phyloP scores from a whole-genome alignment of 2,113 vertebrate species.

The Stictonetta naevosa region DNA sequence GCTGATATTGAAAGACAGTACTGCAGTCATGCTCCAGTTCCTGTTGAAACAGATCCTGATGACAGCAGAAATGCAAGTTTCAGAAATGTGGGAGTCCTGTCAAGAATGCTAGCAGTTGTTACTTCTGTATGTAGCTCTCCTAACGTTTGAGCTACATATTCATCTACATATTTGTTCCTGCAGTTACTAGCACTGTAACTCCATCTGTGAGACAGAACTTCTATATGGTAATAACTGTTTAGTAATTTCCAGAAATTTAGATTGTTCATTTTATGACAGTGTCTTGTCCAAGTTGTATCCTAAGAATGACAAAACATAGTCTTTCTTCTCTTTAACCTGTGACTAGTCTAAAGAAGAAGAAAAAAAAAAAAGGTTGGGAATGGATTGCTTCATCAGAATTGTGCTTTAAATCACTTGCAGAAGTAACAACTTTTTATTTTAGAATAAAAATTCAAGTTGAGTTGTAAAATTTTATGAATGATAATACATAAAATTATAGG shows the following conservation, averaged over 20 bases:
- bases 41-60: neutral
- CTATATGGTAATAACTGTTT: neutral
- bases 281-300: neutral
- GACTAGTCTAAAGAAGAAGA: neutral
- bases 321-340: neutral
- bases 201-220: neutral
- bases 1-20: neutral
- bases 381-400: neutral
- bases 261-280: neutral
- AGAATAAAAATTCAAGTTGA: neutral
- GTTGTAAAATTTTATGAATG: neutral
- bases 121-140: neutral
- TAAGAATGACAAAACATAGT: neutral
- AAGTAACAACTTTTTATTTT: neutral
- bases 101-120: neutral
- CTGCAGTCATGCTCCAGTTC: neutral
- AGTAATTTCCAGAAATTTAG: neutral
- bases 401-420: neutral
- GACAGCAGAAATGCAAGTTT: neutral
- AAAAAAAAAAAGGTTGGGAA: neutral
- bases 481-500: neutral
- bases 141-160: neutral
- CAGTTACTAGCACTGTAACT: neutral
- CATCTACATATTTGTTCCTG: neutral
- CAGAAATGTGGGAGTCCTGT: neutral